These are phyloP conservation scores for Gavia stellata DNA, from an alignment of 2,113 vertebrate species.

Conservation along the genomic window DNA sequence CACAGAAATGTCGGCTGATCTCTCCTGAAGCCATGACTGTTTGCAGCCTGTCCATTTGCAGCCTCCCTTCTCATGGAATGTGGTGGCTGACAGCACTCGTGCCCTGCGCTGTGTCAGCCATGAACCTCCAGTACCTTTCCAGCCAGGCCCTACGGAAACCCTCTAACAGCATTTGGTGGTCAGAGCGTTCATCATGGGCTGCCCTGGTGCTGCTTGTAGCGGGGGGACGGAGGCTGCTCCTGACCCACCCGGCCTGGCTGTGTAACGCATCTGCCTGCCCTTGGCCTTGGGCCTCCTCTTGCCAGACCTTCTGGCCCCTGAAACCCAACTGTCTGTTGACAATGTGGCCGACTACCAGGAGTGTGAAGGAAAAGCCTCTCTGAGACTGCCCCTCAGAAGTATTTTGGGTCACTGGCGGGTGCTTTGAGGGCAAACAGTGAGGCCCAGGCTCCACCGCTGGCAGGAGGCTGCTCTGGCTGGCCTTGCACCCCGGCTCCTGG, in stretches of 20 bases:
- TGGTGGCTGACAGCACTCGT: rapidly evolving
- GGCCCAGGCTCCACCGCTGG: not conserved
- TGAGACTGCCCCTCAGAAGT: rapidly evolving
- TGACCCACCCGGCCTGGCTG: rapidly evolving
- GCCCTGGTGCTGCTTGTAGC: rapidly evolving
- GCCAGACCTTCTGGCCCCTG: not conserved
- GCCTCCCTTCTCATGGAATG: rapidly evolving
- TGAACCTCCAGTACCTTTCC: not conserved
- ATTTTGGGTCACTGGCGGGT: rapidly evolving
- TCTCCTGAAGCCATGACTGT: not conserved
- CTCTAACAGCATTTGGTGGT: rapidly evolving
- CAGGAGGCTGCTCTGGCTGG: rapidly evolving
- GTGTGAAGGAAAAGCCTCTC: too few species aligned
- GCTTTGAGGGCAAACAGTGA: not conserved
- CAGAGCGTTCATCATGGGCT: rapidly evolving
- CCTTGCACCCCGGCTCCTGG: too few species aligned
- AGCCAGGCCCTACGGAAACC: not conserved
- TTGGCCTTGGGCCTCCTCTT: not conserved
- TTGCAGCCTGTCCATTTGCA: too few species aligned
- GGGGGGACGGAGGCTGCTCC: not conserved
- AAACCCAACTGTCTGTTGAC: rapidly evolving
- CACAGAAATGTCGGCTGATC: rapidly evolving
- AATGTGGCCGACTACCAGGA: rapidly evolving
- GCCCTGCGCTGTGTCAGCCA: rapidly evolving
- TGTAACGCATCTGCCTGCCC: rapidly evolving